Percentiles rank a stretch among this genome's conserved stretches.
These are phyloP conservation scores for Rallus crepitans DNA, from an alignment of 2,797 vertebrate genomes.

Conservation along the genomic window DNA sequence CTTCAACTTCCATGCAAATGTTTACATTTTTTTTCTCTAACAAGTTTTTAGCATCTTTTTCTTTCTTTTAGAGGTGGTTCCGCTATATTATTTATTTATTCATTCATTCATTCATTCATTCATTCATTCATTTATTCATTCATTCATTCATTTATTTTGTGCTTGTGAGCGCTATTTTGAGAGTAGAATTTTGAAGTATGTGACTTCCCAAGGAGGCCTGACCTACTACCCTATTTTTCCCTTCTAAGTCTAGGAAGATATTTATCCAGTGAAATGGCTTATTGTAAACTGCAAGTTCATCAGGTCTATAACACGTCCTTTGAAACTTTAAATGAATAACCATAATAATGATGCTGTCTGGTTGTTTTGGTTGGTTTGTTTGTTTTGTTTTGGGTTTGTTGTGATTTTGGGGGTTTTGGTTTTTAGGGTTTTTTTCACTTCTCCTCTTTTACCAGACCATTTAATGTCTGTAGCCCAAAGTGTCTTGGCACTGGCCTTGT, in stretches of 20 bases:
- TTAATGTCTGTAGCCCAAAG: background rate
- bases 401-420: no score
- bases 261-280: background rate
- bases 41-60: accelerated
- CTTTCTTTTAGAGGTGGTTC: background rate
- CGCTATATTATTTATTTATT: background rate
- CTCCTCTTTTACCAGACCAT: background rate
- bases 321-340: background rate
- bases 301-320: background rate
- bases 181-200: background rate
- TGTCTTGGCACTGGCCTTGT: background rate
- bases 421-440: background rate
- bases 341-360: background rate
- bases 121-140: background rate
- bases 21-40: background rate
- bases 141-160: background rate
- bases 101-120: background rate
- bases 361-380: no score
- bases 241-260: background rate
- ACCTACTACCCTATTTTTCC: accelerated
- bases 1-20: background rate
- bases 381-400: background rate
- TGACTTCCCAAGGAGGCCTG: background rate
- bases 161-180: background rate
- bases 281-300: background rate